These are phyloP conservation scores for Pediacus dermestoides DNA, from an alignment of 2,888 invertebrate genomes.

Conservation along the genomic window DNA sequence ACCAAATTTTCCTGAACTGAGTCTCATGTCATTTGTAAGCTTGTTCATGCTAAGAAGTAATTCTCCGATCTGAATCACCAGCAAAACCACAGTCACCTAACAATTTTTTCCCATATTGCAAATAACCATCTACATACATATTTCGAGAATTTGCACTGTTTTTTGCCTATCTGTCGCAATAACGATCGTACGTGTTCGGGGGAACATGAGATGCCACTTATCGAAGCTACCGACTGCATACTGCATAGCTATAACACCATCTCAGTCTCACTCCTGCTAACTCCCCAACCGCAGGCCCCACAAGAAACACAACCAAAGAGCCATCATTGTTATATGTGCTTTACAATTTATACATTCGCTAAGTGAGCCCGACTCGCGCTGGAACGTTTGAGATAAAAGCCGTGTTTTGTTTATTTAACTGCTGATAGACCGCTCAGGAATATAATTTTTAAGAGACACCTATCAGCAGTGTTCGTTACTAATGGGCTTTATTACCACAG, in stretches of 20 bases:
- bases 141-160: too few species aligned
- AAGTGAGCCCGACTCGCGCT: constrained; percentile 44
- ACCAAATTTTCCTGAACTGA: too few species aligned
- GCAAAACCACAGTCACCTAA: too few species aligned
- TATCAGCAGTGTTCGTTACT: constrained; percentile 30
- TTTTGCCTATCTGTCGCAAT: constrained; percentile 34
- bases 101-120: too few species aligned
- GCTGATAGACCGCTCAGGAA: constrained; percentile 34
- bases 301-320: too few species aligned
- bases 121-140: too few species aligned
- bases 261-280: too few species aligned
- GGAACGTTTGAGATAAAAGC: constrained; percentile 46
- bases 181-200: constrained; percentile 43
- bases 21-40: too few species aligned
- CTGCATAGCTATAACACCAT: too few species aligned
- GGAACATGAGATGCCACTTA: constrained; percentile 47
- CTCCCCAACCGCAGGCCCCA: too few species aligned
- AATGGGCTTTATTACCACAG: constrained; percentile 30
- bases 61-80: too few species aligned
- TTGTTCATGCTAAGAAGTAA: too few species aligned
- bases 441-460: constrained; percentile 37
- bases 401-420: constrained; percentile 43
- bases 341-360: constrained; percentile 43
- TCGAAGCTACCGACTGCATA: constrained; percentile 42
- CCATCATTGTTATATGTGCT: constrained; percentile 21